Evolutionary conservation across 2,113 vertebrate genomes (phyloP).

Genomic region (Gobio gobio): DNA sequence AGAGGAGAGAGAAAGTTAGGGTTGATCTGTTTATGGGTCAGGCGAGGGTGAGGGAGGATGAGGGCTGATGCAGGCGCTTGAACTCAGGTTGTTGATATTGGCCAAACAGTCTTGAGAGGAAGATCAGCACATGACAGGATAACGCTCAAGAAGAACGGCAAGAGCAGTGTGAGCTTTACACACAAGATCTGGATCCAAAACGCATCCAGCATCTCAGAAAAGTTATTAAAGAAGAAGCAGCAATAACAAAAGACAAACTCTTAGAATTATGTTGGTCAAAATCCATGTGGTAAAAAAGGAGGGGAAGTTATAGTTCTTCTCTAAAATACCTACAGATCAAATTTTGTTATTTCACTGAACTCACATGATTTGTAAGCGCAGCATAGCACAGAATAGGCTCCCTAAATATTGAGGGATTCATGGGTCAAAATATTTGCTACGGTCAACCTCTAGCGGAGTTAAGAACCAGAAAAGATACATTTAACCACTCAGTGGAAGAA

Average conservation of each 20-base stretch:
- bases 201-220: not conserved
- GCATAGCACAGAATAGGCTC: not conserved
- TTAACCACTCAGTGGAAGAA: not conserved
- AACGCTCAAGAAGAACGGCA: not conserved
- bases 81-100: slow-evolving; percentile 17
- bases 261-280: not conserved
- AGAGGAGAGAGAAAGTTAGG: not conserved
- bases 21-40: slow-evolving; percentile 28
- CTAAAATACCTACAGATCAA: not conserved
- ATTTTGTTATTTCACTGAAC: not conserved
- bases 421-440: not conserved
- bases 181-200: not conserved
- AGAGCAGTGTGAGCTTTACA: not conserved
- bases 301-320: slow-evolving; percentile 12
- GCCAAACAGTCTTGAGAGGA: slow-evolving; percentile 35
- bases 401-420: not conserved
- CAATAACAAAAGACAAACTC: not conserved
- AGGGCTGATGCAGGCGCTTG: not conserved
- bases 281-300: not conserved
- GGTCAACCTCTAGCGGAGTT: not conserved
- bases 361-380: not conserved
- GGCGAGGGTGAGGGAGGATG: not conserved
- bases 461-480: not conserved
- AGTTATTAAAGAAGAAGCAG: not conserved
- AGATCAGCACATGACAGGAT: slow-evolving; percentile 29